Base-by-base conservation (phyloP, 2,113 vertebrate species). In the Drymodes brunneopygia region DNA sequence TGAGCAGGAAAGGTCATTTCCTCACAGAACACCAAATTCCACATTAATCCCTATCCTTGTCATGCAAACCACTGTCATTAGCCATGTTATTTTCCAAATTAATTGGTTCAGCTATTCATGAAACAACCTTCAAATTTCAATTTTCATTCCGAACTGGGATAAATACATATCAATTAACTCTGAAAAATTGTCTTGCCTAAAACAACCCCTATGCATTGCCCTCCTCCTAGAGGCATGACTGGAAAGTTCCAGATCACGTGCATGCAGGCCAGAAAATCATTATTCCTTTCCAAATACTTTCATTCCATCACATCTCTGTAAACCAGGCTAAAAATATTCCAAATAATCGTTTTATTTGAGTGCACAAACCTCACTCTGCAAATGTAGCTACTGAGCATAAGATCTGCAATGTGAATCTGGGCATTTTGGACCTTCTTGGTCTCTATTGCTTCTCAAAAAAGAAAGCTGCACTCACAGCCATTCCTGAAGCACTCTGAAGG, bases 1-100 rank as follows among this genome's bases (percentile, higher is more conserved):
- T 58, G 86, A 97, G 79, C 27, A 81, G 73, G 50, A 95, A 91
- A 90, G 42, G 84, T 95, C 78, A 95, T 80, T 94, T 51, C 56
- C 72, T 61, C 60, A 54, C 27, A 33, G 7, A 77, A 66, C 56
- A 90, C 33, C 71, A 47, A 50, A 70, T 25, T 45, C 53, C 84
- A 88, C 5, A 0, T 25, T 70, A 60, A 44, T 48, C 53, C 48
- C n/a, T 53, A 27, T 33, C 58, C 23, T 69, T 50, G 56, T 50
- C 66, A 85, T 77, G 65, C 72, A 75, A 82, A 36, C n/a, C 56
- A 64, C 35, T 60, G 33, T 5, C 44, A 73, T 47, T 60, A 84
- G 38, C 35, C 69, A 5, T 24, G 42, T 21, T 79, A 66, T 51
- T 64, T 67, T 56, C 28, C 0, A 57, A 72, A 90, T 53, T 60